Conservation (phyloP, 2,113 vertebrate species). For the Hiodon alosoides region DNA sequence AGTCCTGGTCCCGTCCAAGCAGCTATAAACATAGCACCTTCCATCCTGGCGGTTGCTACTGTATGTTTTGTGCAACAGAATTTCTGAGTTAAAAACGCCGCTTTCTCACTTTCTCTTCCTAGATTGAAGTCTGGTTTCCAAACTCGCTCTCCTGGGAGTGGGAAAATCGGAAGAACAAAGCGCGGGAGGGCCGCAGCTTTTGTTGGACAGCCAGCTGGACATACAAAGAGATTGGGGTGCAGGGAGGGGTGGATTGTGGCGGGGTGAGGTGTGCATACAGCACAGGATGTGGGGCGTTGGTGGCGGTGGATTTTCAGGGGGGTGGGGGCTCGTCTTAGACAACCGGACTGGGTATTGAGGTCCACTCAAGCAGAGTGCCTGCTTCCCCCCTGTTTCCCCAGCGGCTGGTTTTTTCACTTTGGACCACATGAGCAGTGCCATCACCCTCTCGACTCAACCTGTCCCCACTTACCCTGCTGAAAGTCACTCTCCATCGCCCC, state of each 20-base stretch:
- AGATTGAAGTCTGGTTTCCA: conserved; percentile 51
- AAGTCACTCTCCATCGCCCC: background rate
- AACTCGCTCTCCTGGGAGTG: conserved; percentile 62
- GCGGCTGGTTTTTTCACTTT: conserved; percentile 11
- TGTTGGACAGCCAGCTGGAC: conserved; percentile 70
- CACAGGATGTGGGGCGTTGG: conserved; percentile 45
- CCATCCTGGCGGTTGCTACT: background rate
- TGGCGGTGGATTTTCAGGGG: conserved; percentile 38
- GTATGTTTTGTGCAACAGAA: background rate
- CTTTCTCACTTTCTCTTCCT: conserved; percentile 32
- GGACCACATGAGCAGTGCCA: background rate
- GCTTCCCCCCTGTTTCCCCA: conserved; percentile 41
- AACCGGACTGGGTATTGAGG: conserved; percentile 56
- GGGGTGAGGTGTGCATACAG: conserved; percentile 57
- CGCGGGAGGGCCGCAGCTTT: conserved; percentile 58
- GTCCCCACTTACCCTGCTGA: background rate
- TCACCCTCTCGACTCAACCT: background rate
- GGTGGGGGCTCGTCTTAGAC: conserved; percentile 37
- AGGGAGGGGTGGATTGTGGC: conserved; percentile 27
- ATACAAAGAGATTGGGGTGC: conserved; percentile 63
- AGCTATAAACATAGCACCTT: background rate
- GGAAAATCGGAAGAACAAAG: conserved; percentile 73
- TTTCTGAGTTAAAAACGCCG: background rate
- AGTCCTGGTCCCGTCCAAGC: background rate
- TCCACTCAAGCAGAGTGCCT: conserved; percentile 62